These are phyloP conservation scores for Austrofundulus limnaeus DNA, from an alignment of 2,113 vertebrate species.

Conservation along the genomic window DNA sequence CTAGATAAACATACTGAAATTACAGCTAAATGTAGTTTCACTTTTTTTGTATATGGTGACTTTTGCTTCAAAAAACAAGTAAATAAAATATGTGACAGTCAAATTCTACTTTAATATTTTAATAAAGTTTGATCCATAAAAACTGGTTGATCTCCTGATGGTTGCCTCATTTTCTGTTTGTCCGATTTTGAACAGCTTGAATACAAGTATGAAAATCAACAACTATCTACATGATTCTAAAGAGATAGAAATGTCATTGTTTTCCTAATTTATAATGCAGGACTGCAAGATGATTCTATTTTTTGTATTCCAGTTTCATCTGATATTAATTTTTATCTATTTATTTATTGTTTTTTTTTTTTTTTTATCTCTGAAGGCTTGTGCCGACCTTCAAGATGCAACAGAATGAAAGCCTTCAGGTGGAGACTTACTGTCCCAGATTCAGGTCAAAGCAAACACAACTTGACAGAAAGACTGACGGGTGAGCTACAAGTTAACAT, in stretches of 20 bases:
- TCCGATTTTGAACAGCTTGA: neutral
- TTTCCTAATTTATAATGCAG: neutral
- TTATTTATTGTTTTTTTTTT: too few species aligned
- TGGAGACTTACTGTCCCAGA: conserved; percentile 18
- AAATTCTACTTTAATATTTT: too few species aligned
- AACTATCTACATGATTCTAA: neutral
- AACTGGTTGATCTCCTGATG: too few species aligned
- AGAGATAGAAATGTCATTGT: neutral
- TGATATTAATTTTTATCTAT: too few species aligned
- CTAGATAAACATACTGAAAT: too few species aligned
- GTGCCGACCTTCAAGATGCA: conserved; percentile 40
- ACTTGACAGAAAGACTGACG: conserved; percentile 21
- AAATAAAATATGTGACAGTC: too few species aligned
- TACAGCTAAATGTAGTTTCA: too few species aligned
- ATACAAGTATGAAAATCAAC: neutral
- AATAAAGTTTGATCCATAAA: too few species aligned
- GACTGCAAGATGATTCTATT: neutral
- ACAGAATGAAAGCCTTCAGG: conserved; percentile 31
- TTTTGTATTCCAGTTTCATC: too few species aligned
- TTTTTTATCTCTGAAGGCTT: conserved; percentile 56
- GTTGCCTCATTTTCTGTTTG: too few species aligned
- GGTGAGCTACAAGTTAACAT: conserved; percentile 33
- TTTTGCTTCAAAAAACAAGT: too few species aligned
- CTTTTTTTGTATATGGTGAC: too few species aligned
- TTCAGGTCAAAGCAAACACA: conserved; percentile 28